Conservation (phyloP, 2,113 vertebrate species). For the Prochilodus magdalenae region DNA sequence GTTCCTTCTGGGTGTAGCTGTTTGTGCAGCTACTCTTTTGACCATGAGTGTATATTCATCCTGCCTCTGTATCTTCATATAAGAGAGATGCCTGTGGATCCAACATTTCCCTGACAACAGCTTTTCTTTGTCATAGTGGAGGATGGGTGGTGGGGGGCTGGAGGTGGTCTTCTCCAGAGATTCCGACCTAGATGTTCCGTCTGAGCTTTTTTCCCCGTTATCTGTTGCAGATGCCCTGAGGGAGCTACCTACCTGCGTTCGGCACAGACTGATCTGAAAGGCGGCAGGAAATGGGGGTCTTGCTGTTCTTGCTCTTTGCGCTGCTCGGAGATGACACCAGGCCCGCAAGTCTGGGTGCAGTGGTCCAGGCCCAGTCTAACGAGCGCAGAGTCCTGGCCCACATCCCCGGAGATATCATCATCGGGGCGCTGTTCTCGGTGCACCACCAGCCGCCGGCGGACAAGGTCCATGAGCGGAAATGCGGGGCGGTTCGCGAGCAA, state of each 20-base stretch:
- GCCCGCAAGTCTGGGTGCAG: conserved; percentile 70
- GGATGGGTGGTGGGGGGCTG: conserved; percentile 15
- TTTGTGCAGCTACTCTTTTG: too few species aligned
- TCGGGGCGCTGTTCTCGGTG: conserved; percentile 96
- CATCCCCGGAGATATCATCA: conserved; percentile 94
- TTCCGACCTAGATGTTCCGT: conserved; percentile 16
- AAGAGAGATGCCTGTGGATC: conserved; percentile 67
- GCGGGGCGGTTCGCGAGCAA: conserved; percentile 94
- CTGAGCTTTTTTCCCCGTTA: conserved; percentile 25
- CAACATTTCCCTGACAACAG: conserved; percentile 54
- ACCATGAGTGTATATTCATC: too few species aligned
- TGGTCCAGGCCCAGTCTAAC: conserved; percentile 86
- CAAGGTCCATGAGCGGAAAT: conserved; percentile 97
- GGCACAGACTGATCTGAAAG: conserved; percentile 36
- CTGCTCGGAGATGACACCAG: conserved; percentile 63
- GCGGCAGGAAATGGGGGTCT: conserved; percentile 33
- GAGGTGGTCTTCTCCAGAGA: conserved; percentile 38
- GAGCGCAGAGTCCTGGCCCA: conserved; percentile 92
- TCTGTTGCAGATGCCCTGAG: conserved; percentile 47
- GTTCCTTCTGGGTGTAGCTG: too few species aligned
- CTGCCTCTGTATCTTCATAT: conserved; percentile 14
- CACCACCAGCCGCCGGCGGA: conserved; percentile 97
- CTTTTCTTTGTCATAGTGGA: conserved; percentile 59
- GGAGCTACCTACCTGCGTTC: conserved; percentile 29
- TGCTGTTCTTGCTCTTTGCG: conserved; percentile 53